phyloP scores from a whole-genome alignment of 1,140 invertebrate species.

The Maconellicoccus hirsutus region DNA sequence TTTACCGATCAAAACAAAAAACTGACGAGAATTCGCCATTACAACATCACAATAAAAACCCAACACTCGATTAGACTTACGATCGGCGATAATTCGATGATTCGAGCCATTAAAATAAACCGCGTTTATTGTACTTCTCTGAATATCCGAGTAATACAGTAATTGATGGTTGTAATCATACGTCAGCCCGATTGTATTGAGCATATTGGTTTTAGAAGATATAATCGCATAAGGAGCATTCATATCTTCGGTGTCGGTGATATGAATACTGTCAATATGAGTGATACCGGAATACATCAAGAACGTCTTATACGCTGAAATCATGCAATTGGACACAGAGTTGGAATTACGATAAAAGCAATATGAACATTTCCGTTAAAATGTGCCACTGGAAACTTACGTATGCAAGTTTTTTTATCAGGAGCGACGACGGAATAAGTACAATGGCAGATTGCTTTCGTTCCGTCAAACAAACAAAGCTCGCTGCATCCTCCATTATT shows the following conservation, averaged over 20 bases:
- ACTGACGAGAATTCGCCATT: too few species aligned
- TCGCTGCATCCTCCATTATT: slow-evolving; percentile 68
- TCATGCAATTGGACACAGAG: not conserved
- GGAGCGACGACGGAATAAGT: slow-evolving; percentile 54
- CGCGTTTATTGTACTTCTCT: slow-evolving; percentile 64
- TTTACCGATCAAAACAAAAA: too few species aligned
- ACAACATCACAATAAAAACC: too few species aligned
- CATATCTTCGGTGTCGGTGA: slow-evolving; percentile 52
- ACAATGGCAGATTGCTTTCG: slow-evolving; percentile 53
- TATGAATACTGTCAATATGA: slow-evolving; percentile 62
- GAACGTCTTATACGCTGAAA: slow-evolving; percentile 57
- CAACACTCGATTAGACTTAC: too few species aligned
- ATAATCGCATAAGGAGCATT: slow-evolving; percentile 68
- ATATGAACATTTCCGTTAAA: not conserved
- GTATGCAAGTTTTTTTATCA: slow-evolving; percentile 50
- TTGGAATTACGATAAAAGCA: too few species aligned
- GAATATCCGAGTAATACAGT: slow-evolving; percentile 80
- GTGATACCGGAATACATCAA: slow-evolving; percentile 60
- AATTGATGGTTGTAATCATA: slow-evolving; percentile 58
- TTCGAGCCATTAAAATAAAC: slow-evolving; percentile 71
- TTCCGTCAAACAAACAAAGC: slow-evolving; percentile 65
- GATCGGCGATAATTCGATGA: slow-evolving; percentile 53
- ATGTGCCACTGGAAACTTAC: slow-evolving; percentile 35
- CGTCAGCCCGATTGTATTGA: slow-evolving; percentile 72
- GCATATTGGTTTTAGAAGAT: slow-evolving; percentile 52